Percentiles rank a stretch among this genome's conserved stretches.
Conservation (phyloP, 2,113 vertebrate species). For the Ceyx cyanopectus region DNA sequence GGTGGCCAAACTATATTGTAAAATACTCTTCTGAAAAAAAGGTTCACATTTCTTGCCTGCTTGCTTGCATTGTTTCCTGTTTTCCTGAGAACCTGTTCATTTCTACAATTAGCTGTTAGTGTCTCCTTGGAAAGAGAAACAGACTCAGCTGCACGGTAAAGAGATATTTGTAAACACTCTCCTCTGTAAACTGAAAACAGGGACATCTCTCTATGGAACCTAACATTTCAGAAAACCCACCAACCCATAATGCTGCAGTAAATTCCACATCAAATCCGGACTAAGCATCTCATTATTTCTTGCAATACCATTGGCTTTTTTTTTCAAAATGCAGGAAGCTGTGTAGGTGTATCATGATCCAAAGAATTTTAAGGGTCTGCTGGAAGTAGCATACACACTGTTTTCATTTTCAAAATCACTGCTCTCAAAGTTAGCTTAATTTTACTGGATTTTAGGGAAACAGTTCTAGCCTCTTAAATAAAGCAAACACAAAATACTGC, state of each 20-base stretch:
- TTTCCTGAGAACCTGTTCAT: constrained; percentile 25
- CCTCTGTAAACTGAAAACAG: constrained; percentile 56
- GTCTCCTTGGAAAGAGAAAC: constrained; percentile 43
- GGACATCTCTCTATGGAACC: constrained; percentile 49
- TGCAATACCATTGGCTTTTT: constrained; percentile 69
- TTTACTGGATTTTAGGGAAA: constrained; percentile 22
- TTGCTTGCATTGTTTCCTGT: constrained; percentile 20
- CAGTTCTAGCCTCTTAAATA: background rate
- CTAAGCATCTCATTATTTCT: constrained; percentile 53
- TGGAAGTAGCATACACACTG: background rate
- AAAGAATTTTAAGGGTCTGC: constrained; percentile 20
- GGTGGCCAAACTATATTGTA: constrained; percentile 42
- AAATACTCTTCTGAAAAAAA: background rate
- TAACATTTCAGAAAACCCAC: background rate
- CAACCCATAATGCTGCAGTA: background rate
- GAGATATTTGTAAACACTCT: constrained; percentile 63
- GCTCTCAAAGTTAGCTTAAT: background rate
- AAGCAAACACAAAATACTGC: constrained; percentile 4
- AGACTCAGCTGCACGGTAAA: constrained; percentile 58
- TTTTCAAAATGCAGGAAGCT: constrained; percentile 60
- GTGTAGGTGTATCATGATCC: constrained; percentile 47
- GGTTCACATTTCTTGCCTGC: constrained; percentile 6
- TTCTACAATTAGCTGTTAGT: constrained; percentile 43
- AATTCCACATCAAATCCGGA: background rate
- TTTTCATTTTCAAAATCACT: constrained; percentile 15